Conservation (phyloP, 2,113 vertebrate species). For the Colossoma macropomum region DNA sequence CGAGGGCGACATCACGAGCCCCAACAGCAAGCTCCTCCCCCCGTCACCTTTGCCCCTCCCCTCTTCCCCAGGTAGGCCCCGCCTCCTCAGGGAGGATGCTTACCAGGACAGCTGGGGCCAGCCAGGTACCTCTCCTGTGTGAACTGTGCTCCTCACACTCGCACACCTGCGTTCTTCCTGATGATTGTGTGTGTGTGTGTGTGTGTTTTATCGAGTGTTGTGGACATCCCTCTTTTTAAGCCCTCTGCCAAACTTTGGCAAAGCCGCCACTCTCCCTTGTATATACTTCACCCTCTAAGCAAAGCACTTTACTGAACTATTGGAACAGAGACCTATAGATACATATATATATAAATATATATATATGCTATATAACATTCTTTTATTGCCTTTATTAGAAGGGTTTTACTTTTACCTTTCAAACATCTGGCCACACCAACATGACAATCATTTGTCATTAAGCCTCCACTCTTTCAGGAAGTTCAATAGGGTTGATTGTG, state of each 20-base stretch:
- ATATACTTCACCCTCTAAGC: constrained; percentile 46
- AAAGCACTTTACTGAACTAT: constrained; percentile 57
- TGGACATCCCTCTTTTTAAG: constrained; percentile 43
- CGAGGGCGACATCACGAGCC: constrained; percentile 91
- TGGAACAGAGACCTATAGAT: constrained; percentile 40
- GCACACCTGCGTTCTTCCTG: constrained; percentile 45
- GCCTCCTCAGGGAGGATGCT: constrained; percentile 74
- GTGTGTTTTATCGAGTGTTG: constrained; percentile 48
- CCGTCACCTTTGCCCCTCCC: constrained; percentile 73
- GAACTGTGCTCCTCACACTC: constrained; percentile 54
- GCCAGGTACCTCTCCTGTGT: constrained; percentile 91
- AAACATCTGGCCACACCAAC: constrained; percentile 12
- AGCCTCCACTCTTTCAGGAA: constrained; percentile 14
- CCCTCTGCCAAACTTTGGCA: constrained; percentile 50
- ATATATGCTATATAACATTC: constrained; percentile 13
- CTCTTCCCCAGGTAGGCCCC: constrained; percentile 72
- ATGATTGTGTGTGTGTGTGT: constrained; percentile 41
- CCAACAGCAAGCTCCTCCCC: constrained; percentile 88
- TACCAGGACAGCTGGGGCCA: constrained; percentile 78
- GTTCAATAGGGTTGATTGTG: constrained; percentile 10
- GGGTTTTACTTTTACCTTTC: constrained; percentile 24
- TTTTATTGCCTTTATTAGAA: constrained; percentile 22
- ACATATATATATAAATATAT: constrained; percentile 6
- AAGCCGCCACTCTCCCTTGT: constrained; percentile 46
- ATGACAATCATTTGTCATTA: constrained; percentile 38